These are phyloP conservation scores for Lepidothrix coronata DNA, from an alignment of 2,113 vertebrate genomes.

Conservation along the genomic window DNA sequence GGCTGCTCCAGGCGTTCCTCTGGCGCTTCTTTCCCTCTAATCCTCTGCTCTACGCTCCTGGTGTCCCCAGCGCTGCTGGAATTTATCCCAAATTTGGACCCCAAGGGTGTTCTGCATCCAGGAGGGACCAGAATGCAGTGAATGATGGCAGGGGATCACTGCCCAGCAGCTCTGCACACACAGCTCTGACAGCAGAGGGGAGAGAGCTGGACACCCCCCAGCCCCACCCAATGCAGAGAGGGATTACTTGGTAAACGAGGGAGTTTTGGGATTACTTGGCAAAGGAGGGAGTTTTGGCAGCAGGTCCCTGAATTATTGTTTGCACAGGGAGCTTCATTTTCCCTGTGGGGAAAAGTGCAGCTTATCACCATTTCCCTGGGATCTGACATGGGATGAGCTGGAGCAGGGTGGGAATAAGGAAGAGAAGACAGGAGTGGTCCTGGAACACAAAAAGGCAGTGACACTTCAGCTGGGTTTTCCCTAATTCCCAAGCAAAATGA, in stretches of 20 bases:
- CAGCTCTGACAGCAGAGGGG: background rate
- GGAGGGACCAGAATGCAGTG: background rate
- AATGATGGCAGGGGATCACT: rapidly evolving
- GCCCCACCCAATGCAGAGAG: background rate
- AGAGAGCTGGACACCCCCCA: background rate
- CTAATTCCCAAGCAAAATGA: background rate
- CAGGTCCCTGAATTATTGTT: background rate
- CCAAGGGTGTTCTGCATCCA: background rate
- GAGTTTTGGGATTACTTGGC: background rate
- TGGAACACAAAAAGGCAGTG: rapidly evolving
- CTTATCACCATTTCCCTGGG: background rate
- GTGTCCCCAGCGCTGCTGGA: background rate
- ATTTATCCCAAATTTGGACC: background rate
- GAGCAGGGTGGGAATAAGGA: background rate
- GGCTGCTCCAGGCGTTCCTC: background rate
- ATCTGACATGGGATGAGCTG: rapidly evolving
- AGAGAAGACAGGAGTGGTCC: background rate
- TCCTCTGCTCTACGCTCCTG: background rate
- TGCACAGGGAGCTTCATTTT: background rate
- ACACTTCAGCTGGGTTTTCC: rapidly evolving
- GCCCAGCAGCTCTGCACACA: background rate
- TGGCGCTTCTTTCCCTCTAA: background rate
- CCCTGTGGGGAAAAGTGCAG: rapidly evolving
- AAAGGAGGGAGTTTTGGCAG: background rate
- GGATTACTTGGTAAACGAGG: background rate